phyloP scores from a whole-genome alignment of 1,140 invertebrate genomes.

The Caerostris darwini region DNA sequence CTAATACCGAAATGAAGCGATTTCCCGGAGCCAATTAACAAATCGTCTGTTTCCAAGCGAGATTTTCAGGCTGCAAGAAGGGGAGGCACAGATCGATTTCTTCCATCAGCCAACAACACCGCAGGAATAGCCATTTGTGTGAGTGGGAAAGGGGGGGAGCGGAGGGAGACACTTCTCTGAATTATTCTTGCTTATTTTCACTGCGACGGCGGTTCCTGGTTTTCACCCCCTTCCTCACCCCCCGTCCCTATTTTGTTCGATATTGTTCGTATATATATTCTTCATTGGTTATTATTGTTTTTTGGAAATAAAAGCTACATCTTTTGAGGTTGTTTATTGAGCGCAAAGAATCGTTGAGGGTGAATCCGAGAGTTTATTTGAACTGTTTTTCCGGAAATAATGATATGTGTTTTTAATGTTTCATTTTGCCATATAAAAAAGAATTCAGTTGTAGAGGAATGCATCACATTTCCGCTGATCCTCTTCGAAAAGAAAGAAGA shows the following conservation, averaged over 20 bases:
- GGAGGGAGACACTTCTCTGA: constrained; percentile 6
- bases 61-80: neutral
- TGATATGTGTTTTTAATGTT: too few relatives aligned
- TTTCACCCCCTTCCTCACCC: neutral
- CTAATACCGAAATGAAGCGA: neutral
- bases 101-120: constrained; percentile 14
- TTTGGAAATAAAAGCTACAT: too few relatives aligned
- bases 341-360: too few relatives aligned
- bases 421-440: too few relatives aligned
- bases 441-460: too few relatives aligned
- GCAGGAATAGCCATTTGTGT: constrained; percentile 12
- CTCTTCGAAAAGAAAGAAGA: too few relatives aligned
- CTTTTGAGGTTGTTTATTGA: too few relatives aligned
- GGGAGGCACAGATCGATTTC: neutral
- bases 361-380: too few relatives aligned
- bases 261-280: neutral
- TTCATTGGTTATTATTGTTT: too few relatives aligned
- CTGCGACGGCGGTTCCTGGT: neutral
- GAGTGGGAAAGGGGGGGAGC: neutral
- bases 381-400: too few relatives aligned
- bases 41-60: neutral
- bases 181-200: constrained; percentile 25
- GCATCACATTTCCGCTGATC: too few relatives aligned
- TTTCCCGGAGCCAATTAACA: neutral
- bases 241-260: neutral